A percentile compares a stretch with the other conserved stretches of the same genome.
These are phyloP conservation scores for Athalia circularis DNA, from an alignment of 2,888 invertebrate genomes.

Conservation along the genomic window DNA sequence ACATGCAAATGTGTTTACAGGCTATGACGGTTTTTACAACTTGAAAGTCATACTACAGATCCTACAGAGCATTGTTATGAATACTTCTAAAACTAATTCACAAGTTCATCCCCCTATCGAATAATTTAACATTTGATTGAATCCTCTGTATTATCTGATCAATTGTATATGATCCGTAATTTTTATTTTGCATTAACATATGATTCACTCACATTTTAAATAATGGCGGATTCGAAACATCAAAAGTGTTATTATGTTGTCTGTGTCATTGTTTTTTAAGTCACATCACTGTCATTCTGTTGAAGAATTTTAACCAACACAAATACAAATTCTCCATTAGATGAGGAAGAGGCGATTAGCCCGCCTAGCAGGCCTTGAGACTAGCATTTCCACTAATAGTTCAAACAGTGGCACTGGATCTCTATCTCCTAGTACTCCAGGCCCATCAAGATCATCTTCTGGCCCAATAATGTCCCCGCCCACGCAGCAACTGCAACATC, in stretches of 20 bases:
- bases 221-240: too few relatives aligned
- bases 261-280: too few relatives aligned
- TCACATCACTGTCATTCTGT: too few relatives aligned
- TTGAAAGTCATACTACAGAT: not conserved
- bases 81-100: not conserved
- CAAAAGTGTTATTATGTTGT: too few relatives aligned
- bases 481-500: slow-evolving; percentile 63
- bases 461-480: slow-evolving; percentile 65
- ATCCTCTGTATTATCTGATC: not conserved
- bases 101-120: not conserved
- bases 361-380: slow-evolving; percentile 81
- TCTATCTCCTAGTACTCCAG: slow-evolving; percentile 75
- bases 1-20: not conserved
- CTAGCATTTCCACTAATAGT: slow-evolving; percentile 74
- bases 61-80: not conserved
- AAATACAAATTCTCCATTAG: slow-evolving; percentile 71
- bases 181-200: too few relatives aligned
- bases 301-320: not conserved
- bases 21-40: slow-evolving; percentile 12
- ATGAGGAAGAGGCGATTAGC: slow-evolving; percentile 86
- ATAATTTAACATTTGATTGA: not conserved
- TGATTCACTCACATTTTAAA: too few relatives aligned
- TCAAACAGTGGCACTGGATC: slow-evolving; percentile 64
- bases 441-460: slow-evolving; percentile 64
- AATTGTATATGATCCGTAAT: too few relatives aligned